phyloP scores from a whole-genome alignment of 2,797 vertebrate species.

The Jordanella pulchra region DNA sequence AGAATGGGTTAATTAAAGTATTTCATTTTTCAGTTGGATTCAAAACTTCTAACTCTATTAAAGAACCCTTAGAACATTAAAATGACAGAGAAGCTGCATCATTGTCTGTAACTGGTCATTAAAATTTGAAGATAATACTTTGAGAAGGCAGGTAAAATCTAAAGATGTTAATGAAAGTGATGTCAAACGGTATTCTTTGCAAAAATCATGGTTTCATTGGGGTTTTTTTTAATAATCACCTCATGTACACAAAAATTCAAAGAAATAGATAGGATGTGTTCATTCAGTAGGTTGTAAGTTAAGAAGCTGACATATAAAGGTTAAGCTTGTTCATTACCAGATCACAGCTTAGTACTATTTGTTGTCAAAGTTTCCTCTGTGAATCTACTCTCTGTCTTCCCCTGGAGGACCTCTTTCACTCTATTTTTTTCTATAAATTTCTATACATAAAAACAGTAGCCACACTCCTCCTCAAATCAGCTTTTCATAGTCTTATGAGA shows the following conservation, averaged over 20 bases:
- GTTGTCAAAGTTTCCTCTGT: conserved; percentile 19
- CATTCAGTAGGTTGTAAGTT: conserved; percentile 12
- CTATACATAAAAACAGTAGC: conserved; percentile 15
- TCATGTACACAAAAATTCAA: background rate
- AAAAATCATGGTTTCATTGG: background rate
- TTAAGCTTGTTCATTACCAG: background rate
- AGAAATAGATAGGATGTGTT: background rate
- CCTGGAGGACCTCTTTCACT: conserved; percentile 49
- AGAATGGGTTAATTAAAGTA: background rate
- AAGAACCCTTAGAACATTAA: background rate
- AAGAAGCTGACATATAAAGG: conserved; percentile 7
- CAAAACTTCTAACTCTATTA: background rate
- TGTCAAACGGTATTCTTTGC: background rate
- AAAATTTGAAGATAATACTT: background rate
- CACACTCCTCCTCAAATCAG: conserved; percentile 26
- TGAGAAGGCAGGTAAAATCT: background rate
- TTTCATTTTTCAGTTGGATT: background rate
- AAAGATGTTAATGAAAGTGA: background rate
- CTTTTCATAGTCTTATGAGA: conserved; percentile 10
- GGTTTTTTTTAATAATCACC: background rate
- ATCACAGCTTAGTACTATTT: conserved; percentile 9
- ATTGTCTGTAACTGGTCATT: background rate
- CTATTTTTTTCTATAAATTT: conserved; percentile 54
- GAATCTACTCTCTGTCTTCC: conserved; percentile 7
- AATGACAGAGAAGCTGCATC: background rate